Evolutionary conservation across 1,140 invertebrate species (phyloP).

Genomic region (Diploscapter pachys): DNA sequence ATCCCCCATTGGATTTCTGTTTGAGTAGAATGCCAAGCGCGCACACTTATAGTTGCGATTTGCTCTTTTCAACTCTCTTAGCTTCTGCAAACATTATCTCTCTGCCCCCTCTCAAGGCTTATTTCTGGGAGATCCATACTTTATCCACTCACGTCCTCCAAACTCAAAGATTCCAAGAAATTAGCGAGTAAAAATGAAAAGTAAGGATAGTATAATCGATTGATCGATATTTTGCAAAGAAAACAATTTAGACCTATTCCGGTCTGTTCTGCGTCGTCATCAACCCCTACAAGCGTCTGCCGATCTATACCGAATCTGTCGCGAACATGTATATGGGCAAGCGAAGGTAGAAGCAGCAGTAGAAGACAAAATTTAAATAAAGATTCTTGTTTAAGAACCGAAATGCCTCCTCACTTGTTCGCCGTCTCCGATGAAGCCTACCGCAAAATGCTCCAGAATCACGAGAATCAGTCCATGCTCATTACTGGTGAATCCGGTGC

Average conservation of each 20-base stretch:
- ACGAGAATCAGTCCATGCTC: slow-evolving; percentile 72
- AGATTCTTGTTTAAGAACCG: slow-evolving; percentile 68
- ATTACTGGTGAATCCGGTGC: slow-evolving; percentile 94
- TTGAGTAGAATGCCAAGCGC: slow-evolving; percentile 11
- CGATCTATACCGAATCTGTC: slow-evolving; percentile 93
- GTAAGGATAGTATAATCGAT: neutral
- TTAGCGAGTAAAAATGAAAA: neutral
- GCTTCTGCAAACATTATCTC: slow-evolving; percentile 1
- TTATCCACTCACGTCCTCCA: slow-evolving; percentile 5
- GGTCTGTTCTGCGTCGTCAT: slow-evolving; percentile 99
- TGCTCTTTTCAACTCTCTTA: slow-evolving; percentile 5
- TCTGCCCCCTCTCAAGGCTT: neutral
- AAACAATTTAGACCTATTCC: slow-evolving; percentile 82
- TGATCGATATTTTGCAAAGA: neutral
- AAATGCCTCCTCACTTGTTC: slow-evolving; percentile 99
- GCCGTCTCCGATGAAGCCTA: slow-evolving; percentile 99
- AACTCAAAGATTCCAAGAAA: neutral
- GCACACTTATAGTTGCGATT: slow-evolving; percentile 10
- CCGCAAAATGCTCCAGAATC: slow-evolving; percentile 83
- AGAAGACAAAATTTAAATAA: no score
- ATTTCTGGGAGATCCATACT: slow-evolving; percentile 3
- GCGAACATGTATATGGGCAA: slow-evolving; percentile 90
- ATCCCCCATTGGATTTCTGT: neutral
- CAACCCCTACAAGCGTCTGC: slow-evolving; percentile 99
- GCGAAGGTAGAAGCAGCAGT: neutral